Base-by-base conservation (phyloP, 1,140 invertebrate genomes). In the Cyphomyrmex costatus region DNA sequence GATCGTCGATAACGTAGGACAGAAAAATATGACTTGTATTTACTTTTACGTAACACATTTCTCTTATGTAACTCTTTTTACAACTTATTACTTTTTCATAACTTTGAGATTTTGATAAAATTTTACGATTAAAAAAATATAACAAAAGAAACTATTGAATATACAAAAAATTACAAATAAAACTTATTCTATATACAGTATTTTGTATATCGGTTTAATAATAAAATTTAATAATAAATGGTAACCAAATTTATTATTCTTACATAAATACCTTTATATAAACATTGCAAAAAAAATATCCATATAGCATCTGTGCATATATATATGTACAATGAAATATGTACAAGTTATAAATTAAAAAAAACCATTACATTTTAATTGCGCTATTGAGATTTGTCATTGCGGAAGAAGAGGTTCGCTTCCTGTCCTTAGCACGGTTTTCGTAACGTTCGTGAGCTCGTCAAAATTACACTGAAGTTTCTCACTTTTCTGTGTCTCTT, bases 341-440 rank as follows among this genome's bases (percentile, higher is more conserved):
- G 27, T 74, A 49, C 65, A 80, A 19, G 61, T 33, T 8, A 83
- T 74, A 73, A 74, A 83, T 60, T 12, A 56, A 58, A 82, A 42
- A 51, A 74, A 73, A 83, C 14, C 5, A 60, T 71, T 27, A 42
- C 7, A 33, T 30, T 56, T 83, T 1, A 83, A 85, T 85, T 65
- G 60, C 24, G 30, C 82, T 76, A 77, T 24, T n/a, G 12, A 63
- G 60, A 65, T 53, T 53, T 65, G 73, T 85, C 73, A 85, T 42
- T 85, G 82, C 0, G 82, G 46, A 51, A 85, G 82, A 56, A 78
- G 82, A 0, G 82, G 82, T 21, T 78, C 82, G 73, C 82, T 85
- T 78, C 60, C 73, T 42, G 82, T 85, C 61, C 82, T 78, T 78
- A 78, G n/a, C 46, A 85, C 82, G 0, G 73, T 66, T 76, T 85